Evolutionary conservation across 2,797 vertebrate species (phyloP).

Genomic region (Pitangus sulphuratus): DNA sequence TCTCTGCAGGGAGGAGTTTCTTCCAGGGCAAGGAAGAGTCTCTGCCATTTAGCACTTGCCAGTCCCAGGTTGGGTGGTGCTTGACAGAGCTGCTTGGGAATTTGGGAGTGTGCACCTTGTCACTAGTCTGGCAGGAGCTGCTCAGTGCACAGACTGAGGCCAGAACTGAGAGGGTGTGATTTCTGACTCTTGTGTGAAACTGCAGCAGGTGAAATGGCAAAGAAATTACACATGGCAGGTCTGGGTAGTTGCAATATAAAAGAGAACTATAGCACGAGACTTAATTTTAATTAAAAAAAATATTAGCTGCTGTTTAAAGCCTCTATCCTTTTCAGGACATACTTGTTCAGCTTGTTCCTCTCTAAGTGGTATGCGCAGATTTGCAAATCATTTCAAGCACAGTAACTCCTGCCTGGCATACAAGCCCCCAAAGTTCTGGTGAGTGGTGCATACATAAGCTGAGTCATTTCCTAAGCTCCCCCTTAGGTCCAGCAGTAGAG

Average conservation of each 20-base stretch:
- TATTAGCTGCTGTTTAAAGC: neutral
- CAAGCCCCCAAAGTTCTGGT: neutral
- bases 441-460: neutral
- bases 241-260: neutral
- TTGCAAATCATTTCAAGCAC: neutral
- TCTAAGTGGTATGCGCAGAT: neutral
- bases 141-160: neutral
- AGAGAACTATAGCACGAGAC: neutral
- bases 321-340: neutral
- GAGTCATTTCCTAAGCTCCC: neutral
- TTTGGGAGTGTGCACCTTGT: neutral
- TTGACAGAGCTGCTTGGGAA: neutral
- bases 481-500: neutral
- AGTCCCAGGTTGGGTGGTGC: neutral
- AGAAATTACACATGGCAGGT: neutral
- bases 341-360: slow-evolving; percentile 13
- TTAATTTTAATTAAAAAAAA: neutral
- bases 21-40: neutral
- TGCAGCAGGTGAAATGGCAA: neutral
- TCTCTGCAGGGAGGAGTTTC: neutral
- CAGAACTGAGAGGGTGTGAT: neutral
- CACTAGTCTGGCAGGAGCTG: neutral
- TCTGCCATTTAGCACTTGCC: neutral
- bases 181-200: neutral
- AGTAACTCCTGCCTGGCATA: neutral